Evolutionary conservation across 2,888 invertebrate species (phyloP).

Genomic region (Dromius quadrimaculatus): DNA sequence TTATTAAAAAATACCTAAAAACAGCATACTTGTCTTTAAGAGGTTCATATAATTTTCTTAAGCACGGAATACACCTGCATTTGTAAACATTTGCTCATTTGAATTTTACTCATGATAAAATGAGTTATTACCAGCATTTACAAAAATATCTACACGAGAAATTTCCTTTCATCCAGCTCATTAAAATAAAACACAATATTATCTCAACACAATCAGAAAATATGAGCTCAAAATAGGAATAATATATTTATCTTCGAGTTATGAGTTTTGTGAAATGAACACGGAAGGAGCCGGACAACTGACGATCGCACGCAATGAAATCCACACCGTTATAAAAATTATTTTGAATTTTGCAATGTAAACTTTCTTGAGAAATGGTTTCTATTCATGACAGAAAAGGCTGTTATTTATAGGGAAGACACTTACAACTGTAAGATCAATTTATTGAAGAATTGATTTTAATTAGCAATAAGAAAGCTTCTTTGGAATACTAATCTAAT

Average conservation of each 20-base stretch:
- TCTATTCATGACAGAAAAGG: no score
- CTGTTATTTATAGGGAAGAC: no score
- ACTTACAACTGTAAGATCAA: no score
- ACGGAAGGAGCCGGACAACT: constrained; percentile 8
- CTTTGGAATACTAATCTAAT: no score
- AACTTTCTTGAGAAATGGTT: no score
- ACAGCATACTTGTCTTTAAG: no score
- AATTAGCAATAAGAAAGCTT: no score
- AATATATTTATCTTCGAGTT: constrained; percentile 13
- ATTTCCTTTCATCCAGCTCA: constrained; percentile 34
- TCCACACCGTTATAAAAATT: no score
- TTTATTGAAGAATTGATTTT: no score
- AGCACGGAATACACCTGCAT: constrained; percentile 24
- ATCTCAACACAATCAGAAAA: constrained; percentile 36
- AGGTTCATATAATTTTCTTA: no score
- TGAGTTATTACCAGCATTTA: constrained; percentile 34
- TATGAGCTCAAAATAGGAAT: constrained; percentile 19
- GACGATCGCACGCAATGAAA: constrained; percentile 21
- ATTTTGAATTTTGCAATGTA: no score
- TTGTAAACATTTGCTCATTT: constrained; percentile 18
- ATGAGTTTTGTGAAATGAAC: constrained; percentile 17
- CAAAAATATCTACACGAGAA: constrained; percentile 34
- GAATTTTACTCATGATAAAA: constrained; percentile 31
- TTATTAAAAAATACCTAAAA: no score
- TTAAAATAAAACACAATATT: constrained; percentile 35